Conservation (phyloP, 2,113 vertebrate genomes). For the Desmodus rotundus region DNA sequence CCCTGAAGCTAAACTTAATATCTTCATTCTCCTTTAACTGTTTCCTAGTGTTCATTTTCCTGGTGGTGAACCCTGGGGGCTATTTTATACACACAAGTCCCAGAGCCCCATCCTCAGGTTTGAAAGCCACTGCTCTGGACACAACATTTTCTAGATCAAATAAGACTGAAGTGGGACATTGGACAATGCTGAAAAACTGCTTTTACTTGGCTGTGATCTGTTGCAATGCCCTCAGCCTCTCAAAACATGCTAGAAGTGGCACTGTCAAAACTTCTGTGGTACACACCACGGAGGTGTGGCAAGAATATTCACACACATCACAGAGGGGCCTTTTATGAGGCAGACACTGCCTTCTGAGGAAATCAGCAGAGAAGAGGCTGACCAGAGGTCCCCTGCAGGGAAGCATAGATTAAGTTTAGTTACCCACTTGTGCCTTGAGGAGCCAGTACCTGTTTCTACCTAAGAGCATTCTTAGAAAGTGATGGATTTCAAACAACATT, state of each 20-base stretch:
- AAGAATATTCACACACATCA: neutral
- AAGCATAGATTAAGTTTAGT: neutral
- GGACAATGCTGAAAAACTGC: neutral
- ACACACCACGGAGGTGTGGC: neutral
- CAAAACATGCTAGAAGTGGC: neutral
- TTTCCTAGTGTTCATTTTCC: neutral
- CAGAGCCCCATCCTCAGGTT: neutral
- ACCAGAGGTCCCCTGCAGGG: neutral
- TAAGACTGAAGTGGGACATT: neutral
- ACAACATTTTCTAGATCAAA: neutral
- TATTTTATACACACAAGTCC: neutral
- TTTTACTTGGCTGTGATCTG: neutral
- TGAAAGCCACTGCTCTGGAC: neutral
- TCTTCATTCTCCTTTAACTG: neutral
- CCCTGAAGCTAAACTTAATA: neutral
- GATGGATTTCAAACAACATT: neutral
- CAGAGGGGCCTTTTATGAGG: constrained; percentile 22
- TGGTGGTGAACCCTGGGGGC: neutral
- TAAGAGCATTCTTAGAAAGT: neutral
- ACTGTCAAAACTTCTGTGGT: neutral
- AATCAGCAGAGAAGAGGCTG: neutral
- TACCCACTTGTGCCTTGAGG: neutral
- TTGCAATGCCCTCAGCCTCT: neutral
- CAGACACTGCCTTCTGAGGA: neutral
- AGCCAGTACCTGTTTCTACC: neutral